Conservation (phyloP, 2,888 invertebrate genomes). For the Polydrusus pterygomalis region DNA sequence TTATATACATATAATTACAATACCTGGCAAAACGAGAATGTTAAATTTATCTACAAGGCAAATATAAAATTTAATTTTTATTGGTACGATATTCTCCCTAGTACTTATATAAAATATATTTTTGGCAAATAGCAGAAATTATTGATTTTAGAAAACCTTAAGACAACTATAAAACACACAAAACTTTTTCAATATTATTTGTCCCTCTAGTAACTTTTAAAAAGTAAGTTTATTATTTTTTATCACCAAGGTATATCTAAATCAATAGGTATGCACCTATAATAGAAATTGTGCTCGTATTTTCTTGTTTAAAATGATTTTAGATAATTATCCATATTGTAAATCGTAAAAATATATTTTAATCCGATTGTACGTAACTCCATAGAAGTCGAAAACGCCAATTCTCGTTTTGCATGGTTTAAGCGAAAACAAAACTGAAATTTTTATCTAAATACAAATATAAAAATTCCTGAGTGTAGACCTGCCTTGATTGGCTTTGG, state of each 20-base stretch:
- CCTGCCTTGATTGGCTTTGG: slow-evolving; percentile 54
- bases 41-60: slow-evolving; percentile 37
- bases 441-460: slow-evolving; percentile 48
- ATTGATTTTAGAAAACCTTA: not conserved
- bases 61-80: slow-evolving; percentile 4
- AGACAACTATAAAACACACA: not conserved
- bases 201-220: no score
- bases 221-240: no score
- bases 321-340: not conserved
- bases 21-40: slow-evolving; percentile 46
- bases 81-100: not conserved
- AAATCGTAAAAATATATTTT: slow-evolving; percentile 7
- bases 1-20: slow-evolving; percentile 65
- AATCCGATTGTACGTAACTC: slow-evolving; percentile 32
- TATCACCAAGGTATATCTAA: no score
- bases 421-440: slow-evolving; percentile 44
- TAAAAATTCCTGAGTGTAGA: slow-evolving; percentile 71
- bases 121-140: not conserved
- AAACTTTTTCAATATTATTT: not conserved
- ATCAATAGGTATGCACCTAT: no score
- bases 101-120: not conserved
- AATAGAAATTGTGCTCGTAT: no score
- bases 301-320: no score
- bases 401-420: slow-evolving; percentile 44
- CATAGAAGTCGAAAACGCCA: slow-evolving; percentile 37